Percentiles rank a stretch among this genome's conserved stretches.
These are phyloP conservation scores for Numida meleagris DNA, from an alignment of 2,113 vertebrate genomes.

Conservation along the genomic window DNA sequence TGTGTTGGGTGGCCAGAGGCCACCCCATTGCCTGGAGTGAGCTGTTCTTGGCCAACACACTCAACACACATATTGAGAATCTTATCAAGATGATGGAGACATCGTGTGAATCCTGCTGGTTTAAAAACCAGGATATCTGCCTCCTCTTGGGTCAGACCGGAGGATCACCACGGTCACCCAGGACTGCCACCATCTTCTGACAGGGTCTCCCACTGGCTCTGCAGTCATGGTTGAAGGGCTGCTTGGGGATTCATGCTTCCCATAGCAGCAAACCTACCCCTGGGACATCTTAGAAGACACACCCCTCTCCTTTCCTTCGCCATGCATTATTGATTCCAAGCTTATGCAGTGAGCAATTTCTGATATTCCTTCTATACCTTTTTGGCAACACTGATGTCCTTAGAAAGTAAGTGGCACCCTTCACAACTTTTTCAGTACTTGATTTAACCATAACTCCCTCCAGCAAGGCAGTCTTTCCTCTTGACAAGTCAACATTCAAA, in stretches of 20 bases:
- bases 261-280: background rate
- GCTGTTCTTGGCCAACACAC: background rate
- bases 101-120: background rate
- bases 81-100: too few species aligned
- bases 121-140: background rate
- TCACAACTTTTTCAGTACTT: background rate
- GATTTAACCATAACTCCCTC: background rate
- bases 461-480: background rate
- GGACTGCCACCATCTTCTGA: background rate
- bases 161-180: background rate
- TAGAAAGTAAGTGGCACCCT: background rate
- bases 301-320: background rate
- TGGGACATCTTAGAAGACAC: background rate
- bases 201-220: rapidly evolving
- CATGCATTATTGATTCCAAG: background rate
- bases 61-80: background rate
- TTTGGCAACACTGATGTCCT: background rate
- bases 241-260: background rate
- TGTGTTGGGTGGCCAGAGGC: too few species aligned
- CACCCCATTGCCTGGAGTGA: background rate
- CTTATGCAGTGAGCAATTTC: background rate
- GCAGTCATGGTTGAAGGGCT: background rate
- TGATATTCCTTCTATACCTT: background rate
- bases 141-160: background rate
- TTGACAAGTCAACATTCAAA: background rate